Evolutionary conservation across 1,140 invertebrate species (phyloP).

Genomic region (Drosophila jambulina): DNA sequence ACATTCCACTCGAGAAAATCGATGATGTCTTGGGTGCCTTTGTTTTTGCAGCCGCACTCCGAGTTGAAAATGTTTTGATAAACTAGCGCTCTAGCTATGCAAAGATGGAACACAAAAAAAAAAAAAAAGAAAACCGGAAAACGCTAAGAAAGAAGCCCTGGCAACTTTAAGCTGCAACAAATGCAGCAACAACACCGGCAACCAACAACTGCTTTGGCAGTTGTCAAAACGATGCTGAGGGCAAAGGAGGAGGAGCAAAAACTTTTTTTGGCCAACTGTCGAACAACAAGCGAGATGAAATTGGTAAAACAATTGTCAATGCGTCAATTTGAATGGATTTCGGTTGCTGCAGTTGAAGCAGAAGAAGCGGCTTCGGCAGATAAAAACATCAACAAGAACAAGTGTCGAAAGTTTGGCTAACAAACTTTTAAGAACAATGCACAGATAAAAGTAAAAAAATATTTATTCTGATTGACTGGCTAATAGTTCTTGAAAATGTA

Average conservation of each 20-base stretch:
- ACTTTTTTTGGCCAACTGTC: constrained; percentile 60
- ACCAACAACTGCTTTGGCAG: constrained; percentile 45
- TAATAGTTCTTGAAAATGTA: neutral
- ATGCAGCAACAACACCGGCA: constrained; percentile 42
- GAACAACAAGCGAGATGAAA: constrained; percentile 67
- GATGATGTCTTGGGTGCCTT: constrained; percentile 70
- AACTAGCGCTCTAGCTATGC: constrained; percentile 69
- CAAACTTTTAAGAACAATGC: constrained; percentile 25
- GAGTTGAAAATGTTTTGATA: constrained; percentile 82
- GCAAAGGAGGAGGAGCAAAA: constrained; percentile 8
- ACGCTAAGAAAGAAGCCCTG: constrained; percentile 9
- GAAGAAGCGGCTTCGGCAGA: constrained; percentile 16
- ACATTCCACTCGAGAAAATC: constrained; percentile 69
- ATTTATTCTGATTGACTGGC: neutral
- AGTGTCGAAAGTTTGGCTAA: constrained; percentile 32
- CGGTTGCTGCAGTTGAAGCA: constrained; percentile 17
- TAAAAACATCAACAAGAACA: constrained; percentile 54
- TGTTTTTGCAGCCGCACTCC: constrained; percentile 80
- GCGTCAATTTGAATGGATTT: constrained; percentile 76
- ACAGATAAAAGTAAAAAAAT: neutral
- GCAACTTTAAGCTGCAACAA: constrained; percentile 72
- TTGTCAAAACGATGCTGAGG: constrained; percentile 60
- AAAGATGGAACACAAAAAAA: constrained; percentile 24
- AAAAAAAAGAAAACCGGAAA: neutral
- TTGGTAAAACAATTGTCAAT: constrained; percentile 80